Evolutionary conservation across 2,113 vertebrate species (phyloP).

Genomic region (Hirundichthys speculiger): DNA sequence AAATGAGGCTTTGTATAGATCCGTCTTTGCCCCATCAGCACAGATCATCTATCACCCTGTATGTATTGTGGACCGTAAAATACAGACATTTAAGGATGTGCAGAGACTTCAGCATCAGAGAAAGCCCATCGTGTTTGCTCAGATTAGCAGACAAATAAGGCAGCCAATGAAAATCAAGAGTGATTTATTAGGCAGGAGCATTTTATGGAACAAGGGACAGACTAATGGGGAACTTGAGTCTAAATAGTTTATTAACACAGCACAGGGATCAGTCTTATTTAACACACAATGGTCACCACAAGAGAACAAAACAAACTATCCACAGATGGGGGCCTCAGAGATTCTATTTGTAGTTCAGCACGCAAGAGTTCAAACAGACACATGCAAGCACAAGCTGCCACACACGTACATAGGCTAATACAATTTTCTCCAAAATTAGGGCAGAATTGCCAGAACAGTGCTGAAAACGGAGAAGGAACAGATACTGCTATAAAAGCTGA

Average conservation of each 20-base stretch:
- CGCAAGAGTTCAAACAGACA: too few relatives aligned
- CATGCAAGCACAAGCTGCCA: too few relatives aligned
- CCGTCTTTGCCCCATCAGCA: constrained; percentile 51
- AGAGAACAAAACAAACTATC: too few relatives aligned
- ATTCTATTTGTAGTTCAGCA: too few relatives aligned
- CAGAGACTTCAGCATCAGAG: constrained; percentile 10
- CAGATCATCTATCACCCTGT: constrained; percentile 61
- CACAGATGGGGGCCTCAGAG: too few relatives aligned
- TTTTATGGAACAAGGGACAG: not conserved
- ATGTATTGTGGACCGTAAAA: constrained; percentile 10
- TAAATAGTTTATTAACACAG: constrained; percentile 31
- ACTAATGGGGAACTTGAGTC: constrained; percentile 18
- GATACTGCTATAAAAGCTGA: too few relatives aligned
- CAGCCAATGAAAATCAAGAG: constrained; percentile 19
- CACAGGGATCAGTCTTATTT: too few relatives aligned
- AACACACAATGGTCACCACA: too few relatives aligned
- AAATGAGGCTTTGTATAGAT: constrained; percentile 70
- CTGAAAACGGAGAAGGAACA: too few relatives aligned
- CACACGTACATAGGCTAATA: too few relatives aligned
- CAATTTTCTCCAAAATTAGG: too few relatives aligned
- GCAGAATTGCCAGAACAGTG: too few relatives aligned
- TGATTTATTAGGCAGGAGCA: not conserved
- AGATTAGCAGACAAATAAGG: not conserved
- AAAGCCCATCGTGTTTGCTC: constrained; percentile 5
- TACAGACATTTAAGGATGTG: constrained; percentile 10